phyloP scores from a whole-genome alignment of 2,113 vertebrate species.

The Pandion haliaetus region DNA sequence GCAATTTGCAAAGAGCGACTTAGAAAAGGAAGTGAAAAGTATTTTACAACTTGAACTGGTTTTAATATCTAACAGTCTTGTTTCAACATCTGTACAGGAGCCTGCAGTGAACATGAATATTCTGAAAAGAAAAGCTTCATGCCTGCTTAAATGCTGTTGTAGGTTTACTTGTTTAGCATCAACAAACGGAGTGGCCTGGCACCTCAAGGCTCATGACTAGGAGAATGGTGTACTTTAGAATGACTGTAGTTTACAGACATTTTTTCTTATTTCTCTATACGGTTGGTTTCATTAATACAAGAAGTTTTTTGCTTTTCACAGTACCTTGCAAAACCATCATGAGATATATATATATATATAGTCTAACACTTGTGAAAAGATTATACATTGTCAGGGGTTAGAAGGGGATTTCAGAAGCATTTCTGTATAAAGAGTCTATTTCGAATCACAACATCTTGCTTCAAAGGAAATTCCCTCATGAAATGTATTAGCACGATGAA shows the following conservation, averaged over 20 bases:
- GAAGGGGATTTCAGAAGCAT: neutral
- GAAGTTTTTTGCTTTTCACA: neutral
- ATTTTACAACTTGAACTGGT: slow-evolving; percentile 54
- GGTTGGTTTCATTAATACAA: neutral
- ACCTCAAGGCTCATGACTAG: slow-evolving; percentile 1
- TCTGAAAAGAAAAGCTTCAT: slow-evolving; percentile 49
- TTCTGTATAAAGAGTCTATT: neutral
- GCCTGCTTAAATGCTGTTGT: slow-evolving; percentile 20
- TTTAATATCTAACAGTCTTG: slow-evolving; percentile 24
- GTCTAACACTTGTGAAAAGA: neutral
- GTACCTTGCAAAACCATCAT: neutral
- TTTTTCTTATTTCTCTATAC: neutral
- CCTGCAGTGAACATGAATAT: neutral
- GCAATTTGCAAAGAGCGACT: slow-evolving; percentile 48
- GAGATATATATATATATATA: neutral
- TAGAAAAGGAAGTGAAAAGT: slow-evolving; percentile 66
- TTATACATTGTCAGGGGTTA: accelerated
- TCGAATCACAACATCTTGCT: neutral
- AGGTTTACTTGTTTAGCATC: slow-evolving; percentile 49
- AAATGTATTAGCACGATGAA: neutral
- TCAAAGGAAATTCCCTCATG: neutral
- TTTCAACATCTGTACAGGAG: slow-evolving; percentile 51
- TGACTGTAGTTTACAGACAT: neutral
- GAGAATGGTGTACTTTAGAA: slow-evolving; percentile 35
- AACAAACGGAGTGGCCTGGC: slow-evolving; percentile 33